A percentile compares a stretch with the other conserved stretches of the same genome.
Evolutionary conservation across 2,113 vertebrate species (phyloP).

Genomic region (Sinosuthora webbiana): DNA sequence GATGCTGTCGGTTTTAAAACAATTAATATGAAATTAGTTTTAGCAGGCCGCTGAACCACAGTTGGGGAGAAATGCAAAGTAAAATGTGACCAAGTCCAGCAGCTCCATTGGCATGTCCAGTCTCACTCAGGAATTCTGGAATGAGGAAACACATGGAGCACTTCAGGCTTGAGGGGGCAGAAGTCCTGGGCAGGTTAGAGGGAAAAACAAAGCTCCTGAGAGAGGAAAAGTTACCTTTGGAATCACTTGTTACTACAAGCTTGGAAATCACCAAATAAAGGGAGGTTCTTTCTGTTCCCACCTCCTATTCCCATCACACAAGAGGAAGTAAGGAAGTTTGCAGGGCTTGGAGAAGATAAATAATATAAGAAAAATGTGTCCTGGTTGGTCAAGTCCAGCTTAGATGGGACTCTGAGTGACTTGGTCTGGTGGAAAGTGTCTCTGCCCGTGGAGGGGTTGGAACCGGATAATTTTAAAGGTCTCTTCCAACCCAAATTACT

Average conservation of each 20-base stretch:
- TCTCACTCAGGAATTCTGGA: background rate
- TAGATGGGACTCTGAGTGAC: background rate
- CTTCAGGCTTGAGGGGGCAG: background rate
- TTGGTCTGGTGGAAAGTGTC: background rate
- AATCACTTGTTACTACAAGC: background rate
- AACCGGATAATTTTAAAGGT: background rate
- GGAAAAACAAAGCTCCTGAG: background rate
- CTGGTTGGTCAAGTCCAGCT: background rate
- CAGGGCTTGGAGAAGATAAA: background rate
- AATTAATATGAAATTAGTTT: slow-evolving; percentile 71
- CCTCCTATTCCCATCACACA: background rate
- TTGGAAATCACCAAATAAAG: background rate
- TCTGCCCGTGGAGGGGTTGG: background rate
- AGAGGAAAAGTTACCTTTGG: background rate
- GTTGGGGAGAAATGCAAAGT: background rate
- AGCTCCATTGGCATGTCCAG: background rate
- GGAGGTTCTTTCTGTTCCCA: background rate
- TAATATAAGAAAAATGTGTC: background rate
- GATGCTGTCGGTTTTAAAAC: slow-evolving; percentile 34
- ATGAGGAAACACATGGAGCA: background rate
- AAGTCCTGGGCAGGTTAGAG: background rate
- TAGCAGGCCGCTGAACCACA: slow-evolving; percentile 18
- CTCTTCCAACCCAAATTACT: background rate
- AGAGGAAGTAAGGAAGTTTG: background rate
- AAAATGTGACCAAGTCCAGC: background rate